A percentile compares a stretch with the other conserved stretches of the same genome.
Conservation (phyloP, 2,113 vertebrate species). For the Sarotherodon lohbergeri region DNA sequence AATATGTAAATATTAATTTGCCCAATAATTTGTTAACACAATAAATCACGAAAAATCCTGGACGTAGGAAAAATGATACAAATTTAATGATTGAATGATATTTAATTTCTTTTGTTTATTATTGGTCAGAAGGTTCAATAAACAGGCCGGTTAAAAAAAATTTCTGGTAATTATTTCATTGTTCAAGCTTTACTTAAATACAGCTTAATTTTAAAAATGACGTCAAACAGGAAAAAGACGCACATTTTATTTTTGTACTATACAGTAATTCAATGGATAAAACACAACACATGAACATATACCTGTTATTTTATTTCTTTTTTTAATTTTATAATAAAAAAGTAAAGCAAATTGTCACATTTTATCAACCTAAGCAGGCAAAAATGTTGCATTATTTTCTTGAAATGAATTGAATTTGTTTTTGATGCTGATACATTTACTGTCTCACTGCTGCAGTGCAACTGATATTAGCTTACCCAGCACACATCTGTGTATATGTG, state of each 20-base stretch:
- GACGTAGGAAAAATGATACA: accelerated
- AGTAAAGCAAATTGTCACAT: not conserved
- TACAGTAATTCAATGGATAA: not conserved
- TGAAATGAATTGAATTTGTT: not conserved
- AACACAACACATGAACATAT: not conserved
- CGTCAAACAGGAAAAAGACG: not conserved
- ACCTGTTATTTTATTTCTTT: not conserved
- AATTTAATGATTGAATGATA: not conserved
- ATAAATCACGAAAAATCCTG: not conserved
- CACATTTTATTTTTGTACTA: not conserved
- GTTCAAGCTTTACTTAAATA: accelerated
- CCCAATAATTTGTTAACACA: not conserved
- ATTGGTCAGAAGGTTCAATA: not conserved
- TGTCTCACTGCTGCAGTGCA: not conserved
- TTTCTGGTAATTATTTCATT: not conserved
- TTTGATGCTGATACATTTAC: not conserved
- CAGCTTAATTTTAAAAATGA: not conserved
- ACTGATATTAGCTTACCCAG: not conserved
- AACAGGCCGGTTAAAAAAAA: accelerated
- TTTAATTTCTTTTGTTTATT: not conserved
- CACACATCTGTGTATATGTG: not conserved
- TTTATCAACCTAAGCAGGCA: not conserved
- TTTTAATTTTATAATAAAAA: not conserved
- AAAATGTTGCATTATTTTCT: accelerated
- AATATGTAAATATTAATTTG: not conserved